Evolutionary conservation across 2,797 vertebrate species (phyloP).

Genomic region (Furcifer pardalis): DNA sequence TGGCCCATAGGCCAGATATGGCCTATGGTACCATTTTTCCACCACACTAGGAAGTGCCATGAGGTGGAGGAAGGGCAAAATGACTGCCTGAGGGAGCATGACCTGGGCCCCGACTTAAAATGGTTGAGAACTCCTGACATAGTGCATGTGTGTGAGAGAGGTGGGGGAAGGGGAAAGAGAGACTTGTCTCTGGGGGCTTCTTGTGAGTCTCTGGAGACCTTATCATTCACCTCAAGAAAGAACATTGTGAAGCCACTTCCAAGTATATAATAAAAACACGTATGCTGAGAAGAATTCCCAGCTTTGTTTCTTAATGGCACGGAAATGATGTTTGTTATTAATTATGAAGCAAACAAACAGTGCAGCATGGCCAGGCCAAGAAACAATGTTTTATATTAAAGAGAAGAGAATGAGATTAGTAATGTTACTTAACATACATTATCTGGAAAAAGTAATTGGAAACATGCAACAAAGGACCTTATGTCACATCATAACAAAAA

Average conservation of each 20-base stretch:
- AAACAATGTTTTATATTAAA: not conserved
- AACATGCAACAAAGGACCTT: not conserved
- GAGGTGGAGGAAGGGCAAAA: too few relatives aligned
- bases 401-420: not conserved
- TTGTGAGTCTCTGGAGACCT: not conserved
- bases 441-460: not conserved
- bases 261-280: not conserved
- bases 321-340: not conserved
- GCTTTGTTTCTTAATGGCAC: not conserved
- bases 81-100: too few relatives aligned
- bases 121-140: too few relatives aligned
- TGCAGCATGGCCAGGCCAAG: not conserved
- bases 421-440: conserved; percentile 3
- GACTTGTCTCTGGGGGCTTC: not conserved
- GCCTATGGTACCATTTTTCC: too few relatives aligned
- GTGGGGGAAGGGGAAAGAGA: too few relatives aligned
- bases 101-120: too few relatives aligned
- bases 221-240: not conserved
- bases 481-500: conserved; percentile 4
- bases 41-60: too few relatives aligned
- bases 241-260: not conserved
- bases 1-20: too few relatives aligned
- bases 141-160: too few relatives aligned
- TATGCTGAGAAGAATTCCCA: not conserved
- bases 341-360: not conserved